phyloP scores from a whole-genome alignment of 2,888 invertebrate species.

The Boloria euphrosyne region DNA sequence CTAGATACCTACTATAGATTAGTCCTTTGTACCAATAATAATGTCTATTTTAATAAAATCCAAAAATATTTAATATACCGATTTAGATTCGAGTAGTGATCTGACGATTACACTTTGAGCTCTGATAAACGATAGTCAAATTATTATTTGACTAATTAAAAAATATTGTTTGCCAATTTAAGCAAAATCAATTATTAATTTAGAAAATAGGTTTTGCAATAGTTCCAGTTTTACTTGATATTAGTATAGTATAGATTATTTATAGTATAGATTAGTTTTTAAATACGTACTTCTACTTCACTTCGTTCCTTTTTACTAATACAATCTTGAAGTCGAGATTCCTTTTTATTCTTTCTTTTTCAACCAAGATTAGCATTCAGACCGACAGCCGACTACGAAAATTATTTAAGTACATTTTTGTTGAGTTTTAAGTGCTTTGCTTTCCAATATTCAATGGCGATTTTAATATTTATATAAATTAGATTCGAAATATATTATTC shows the following conservation, averaged over 20 bases:
- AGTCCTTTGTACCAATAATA: too few species aligned
- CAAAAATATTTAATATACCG: too few species aligned
- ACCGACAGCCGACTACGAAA: background rate
- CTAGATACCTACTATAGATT: too few species aligned
- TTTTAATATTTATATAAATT: too few species aligned
- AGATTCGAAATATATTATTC: too few species aligned
- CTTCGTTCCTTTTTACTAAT: background rate
- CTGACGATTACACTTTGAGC: background rate
- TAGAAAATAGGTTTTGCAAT: background rate
- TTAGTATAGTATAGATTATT: too few species aligned
- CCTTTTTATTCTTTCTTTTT: background rate
- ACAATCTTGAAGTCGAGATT: background rate
- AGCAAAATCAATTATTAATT: too few species aligned
- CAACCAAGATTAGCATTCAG: conserved; percentile 8
- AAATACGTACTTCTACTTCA: background rate
- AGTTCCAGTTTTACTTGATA: background rate
- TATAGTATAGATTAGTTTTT: too few species aligned
- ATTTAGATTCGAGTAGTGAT: too few species aligned
- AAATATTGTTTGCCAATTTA: background rate
- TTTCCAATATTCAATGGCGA: background rate
- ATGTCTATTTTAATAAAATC: too few species aligned
- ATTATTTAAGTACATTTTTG: background rate
- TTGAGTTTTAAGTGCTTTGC: background rate
- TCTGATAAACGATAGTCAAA: too few species aligned
- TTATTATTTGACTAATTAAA: too few species aligned